phyloP scores from a whole-genome alignment of 2,888 invertebrate genomes.

The Chironomus riparius region DNA sequence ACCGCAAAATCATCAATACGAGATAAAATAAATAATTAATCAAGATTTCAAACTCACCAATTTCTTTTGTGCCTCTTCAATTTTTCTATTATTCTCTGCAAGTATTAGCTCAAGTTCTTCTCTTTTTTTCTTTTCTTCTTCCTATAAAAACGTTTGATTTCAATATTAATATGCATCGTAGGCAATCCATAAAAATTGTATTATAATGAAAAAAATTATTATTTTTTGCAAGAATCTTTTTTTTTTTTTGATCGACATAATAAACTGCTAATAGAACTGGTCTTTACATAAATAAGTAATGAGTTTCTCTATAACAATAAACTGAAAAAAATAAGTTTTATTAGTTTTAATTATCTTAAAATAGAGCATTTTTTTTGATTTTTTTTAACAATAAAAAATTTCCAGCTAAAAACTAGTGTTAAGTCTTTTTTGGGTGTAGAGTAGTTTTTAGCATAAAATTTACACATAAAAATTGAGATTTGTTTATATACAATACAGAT shows the following conservation, averaged over 20 bases:
- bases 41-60: slow-evolving; percentile 60
- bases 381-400: neutral
- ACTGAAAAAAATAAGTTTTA: slow-evolving; percentile 27
- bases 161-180: slow-evolving; percentile 12
- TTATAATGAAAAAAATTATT: neutral
- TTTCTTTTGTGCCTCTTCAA: slow-evolving; percentile 94
- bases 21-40: neutral
- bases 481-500: too few relatives aligned
- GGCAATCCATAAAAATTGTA: neutral
- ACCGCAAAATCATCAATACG: too few relatives aligned
- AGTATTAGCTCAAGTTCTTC: slow-evolving; percentile 93
- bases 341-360: slow-evolving; percentile 10
- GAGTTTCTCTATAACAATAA: slow-evolving; percentile 16
- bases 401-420: neutral
- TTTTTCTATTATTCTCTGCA: slow-evolving; percentile 96
- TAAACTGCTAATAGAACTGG: slow-evolving; percentile 4
- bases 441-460: neutral
- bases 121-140: slow-evolving; percentile 92
- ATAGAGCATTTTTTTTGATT: neutral
- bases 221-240: neutral
- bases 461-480: too few relatives aligned
- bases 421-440: neutral
- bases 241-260: neutral
- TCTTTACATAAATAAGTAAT: slow-evolving; percentile 14
- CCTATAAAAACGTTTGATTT: slow-evolving; percentile 59